A percentile compares a stretch with the other conserved stretches of the same genome.
Conservation (phyloP, 2,113 vertebrate species). For the Camelus bactrianus region DNA sequence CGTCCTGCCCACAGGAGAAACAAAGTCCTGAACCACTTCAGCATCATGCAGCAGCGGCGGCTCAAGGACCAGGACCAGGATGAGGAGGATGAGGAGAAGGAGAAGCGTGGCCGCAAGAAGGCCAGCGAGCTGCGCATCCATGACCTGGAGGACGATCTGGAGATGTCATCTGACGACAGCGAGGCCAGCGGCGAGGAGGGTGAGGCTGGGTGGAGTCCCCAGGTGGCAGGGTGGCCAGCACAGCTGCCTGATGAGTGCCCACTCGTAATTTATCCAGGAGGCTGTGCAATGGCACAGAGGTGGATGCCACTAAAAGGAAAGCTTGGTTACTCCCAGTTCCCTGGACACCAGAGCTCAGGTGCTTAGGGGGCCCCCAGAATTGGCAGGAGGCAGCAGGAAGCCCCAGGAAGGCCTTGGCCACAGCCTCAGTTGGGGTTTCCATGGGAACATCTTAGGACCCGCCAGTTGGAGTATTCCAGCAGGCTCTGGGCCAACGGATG, state of each 20-base stretch:
- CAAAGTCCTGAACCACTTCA: conserved; percentile 97
- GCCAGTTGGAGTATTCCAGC: not conserved
- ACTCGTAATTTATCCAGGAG: not conserved
- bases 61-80: conserved; percentile 92
- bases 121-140: conserved; percentile 91
- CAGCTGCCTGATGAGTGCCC: not conserved
- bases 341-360: not conserved
- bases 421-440: not conserved
- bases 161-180: conserved; percentile 94
- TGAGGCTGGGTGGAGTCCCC: conserved; percentile 32
- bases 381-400: not conserved
- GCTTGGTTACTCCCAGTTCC: not conserved
- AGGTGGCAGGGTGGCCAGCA: not conserved
- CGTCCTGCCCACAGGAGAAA: conserved; percentile 88
- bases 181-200: conserved; percentile 92
- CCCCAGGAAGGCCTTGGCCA: not conserved
- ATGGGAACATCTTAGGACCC: not conserved
- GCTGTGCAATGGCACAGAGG: not conserved
- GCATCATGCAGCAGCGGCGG: conserved; percentile 96
- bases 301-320: not conserved
- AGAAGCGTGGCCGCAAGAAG: conserved; percentile 88
- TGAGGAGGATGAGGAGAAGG: conserved; percentile 90
- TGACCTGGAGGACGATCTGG: conserved; percentile 95
- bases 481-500: not conserved
- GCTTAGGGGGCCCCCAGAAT: not conserved